Evolutionary conservation across 1,140 invertebrate genomes (phyloP), one percentile per base, ranked within the genome.

Genomic region (Eubasilissa regina): DNA sequence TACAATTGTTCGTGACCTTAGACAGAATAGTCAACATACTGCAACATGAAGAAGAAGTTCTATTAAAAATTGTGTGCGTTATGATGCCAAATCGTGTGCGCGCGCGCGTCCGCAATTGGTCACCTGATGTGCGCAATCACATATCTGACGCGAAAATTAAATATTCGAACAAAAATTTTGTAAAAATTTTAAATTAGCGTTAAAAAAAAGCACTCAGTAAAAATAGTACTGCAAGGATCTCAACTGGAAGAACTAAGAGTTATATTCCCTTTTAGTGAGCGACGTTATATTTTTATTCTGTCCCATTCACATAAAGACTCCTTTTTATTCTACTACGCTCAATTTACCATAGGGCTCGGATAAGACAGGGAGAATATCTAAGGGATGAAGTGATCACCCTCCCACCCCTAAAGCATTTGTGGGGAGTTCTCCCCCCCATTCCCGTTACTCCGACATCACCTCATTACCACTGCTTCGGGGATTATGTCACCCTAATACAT

Each of bases 401-500:
- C 25, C 48, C 1, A 1, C 44, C 25, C 62, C 12, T 13, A n/a
- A 15, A 43, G 13, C 35, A 44, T 66, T 66, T 35, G 1, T 4
- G 9, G 62, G 62, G 35, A 35, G 9, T 25, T 17, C 25, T 8
- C 25, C 25, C 58, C 25, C 58, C 56, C 12, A 12, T 1, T 25
- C 62, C 62, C 44, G 0, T 44, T 45, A 66, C 43, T 66, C 35
- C 62, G 6, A 47, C 62, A 66, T 66, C 62, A 66, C 62, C 62
- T 66, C 62, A 66, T 66, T 66, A 66, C 62, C 62, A 66, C 62
- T 25, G 58, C 58, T 66, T 47, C 62, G 12, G n/a, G 62, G 62
- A 66, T 66, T 66, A 66, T 66, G 62, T 66, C 62, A 47, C 62
- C 62, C 62, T 66, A 66, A 66, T 66, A 45, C 44, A 47, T 66